Evolutionary conservation across 2,113 vertebrate genomes (phyloP).

Genomic region (Chaetorhynchus papuensis): DNA sequence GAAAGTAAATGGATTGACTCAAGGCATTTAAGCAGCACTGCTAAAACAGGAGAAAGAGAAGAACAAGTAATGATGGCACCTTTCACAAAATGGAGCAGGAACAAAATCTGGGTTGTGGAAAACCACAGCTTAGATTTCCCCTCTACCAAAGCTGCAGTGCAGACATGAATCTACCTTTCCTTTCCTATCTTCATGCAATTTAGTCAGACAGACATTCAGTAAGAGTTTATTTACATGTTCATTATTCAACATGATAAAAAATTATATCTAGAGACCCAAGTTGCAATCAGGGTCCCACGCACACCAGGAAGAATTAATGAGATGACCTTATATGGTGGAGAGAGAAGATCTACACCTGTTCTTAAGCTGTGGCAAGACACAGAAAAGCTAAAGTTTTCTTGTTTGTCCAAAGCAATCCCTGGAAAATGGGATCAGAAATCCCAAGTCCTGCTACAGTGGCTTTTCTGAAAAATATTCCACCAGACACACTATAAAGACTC

Average conservation of each 20-base stretch:
- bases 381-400: not conserved
- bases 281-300: accelerated
- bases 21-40: not conserved
- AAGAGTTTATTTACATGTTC: not conserved
- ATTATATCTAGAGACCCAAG: not conserved
- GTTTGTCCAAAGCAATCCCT: not conserved
- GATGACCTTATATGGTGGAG: not conserved
- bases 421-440: not conserved
- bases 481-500: not conserved
- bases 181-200: not conserved
- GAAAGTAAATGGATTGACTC: not conserved
- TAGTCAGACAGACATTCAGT: not conserved
- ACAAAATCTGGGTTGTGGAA: not conserved
- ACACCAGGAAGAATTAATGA: not conserved
- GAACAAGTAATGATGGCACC: not conserved
- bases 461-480: not conserved
- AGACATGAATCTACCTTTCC: not conserved
- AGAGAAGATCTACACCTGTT: not conserved
- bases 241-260: not conserved
- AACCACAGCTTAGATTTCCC: not conserved
- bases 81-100: not conserved
- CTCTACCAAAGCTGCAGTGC: not conserved
- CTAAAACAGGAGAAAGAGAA: not conserved
- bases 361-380: not conserved
- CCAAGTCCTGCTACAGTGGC: not conserved